Base-by-base conservation (phyloP, 2,797 vertebrate genomes). In the Pterois miles region DNA sequence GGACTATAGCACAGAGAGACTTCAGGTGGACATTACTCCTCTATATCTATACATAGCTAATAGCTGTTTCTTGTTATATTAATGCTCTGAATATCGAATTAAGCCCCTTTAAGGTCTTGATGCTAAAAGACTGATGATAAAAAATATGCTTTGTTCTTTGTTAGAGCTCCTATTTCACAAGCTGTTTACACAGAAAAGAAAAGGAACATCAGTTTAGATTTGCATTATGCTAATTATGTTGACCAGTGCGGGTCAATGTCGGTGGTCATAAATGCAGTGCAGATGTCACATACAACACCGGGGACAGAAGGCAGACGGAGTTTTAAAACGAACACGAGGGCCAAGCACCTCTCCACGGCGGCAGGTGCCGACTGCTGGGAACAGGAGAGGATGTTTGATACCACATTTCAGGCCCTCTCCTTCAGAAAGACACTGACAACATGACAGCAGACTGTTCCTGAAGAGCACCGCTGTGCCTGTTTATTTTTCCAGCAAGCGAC, bases 261-360 rank as follows among this genome's bases (percentile, higher is more conserved):
- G 22, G 16, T 54, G 31, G 60, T 71, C 71, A 71, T 84, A 79
- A 86, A 87, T 23, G 71, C 46, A 60, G 65, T 76, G 59, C 69
- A 86, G 76, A 83, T 82, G 76, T 77, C 62, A 67, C 50, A 36
- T 10, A 68, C 68, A 68, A 72, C 73, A 76, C 10, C 29, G 25
- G 38, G 22, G 59, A 74, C 63, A 62, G 78, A 56, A 77, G 56
- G 36, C 74, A 81, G 69, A 74, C 1, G 12, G 72, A 66, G 68
- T 56, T 65, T 60, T 67, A 63, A 70, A 74, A 71, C 62, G 4
- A 75, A 57, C 74, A 82, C 46, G 11, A 43, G 31, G 64, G 50
- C 20, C 23, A 36, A 38, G 5, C 22, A 25, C 29, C 34, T 65
- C 29, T 29, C 13, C 52, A 56, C 46, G 64, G 50, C 33, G 71